These are phyloP conservation scores for Cremastinae sp. DNA, from an alignment of 2,888 invertebrate species.

Conservation along the genomic window DNA sequence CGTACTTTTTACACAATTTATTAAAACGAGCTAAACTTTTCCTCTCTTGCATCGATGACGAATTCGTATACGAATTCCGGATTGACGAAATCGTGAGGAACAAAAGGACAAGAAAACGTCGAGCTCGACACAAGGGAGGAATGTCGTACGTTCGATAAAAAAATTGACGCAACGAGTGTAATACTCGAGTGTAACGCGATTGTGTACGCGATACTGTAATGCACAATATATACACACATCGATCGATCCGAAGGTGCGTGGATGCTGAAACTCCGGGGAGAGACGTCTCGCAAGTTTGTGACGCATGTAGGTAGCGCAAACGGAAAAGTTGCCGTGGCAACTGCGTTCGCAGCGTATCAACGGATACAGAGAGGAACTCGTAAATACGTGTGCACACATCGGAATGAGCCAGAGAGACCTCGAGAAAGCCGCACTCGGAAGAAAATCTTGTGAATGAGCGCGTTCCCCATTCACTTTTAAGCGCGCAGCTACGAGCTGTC, in stretches of 20 bases:
- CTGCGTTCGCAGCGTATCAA: slow-evolving; percentile 38
- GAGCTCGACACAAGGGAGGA: too few species aligned
- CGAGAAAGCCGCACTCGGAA: slow-evolving; percentile 66
- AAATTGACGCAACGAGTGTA: too few species aligned
- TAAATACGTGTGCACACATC: slow-evolving; percentile 38
- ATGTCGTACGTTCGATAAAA: too few species aligned
- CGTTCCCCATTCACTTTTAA: slow-evolving; percentile 79
- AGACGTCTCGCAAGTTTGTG: slow-evolving; percentile 36
- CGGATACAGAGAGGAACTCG: slow-evolving; percentile 19
- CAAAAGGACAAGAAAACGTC: too few species aligned
- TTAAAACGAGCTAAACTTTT: too few species aligned
- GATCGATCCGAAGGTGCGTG: slow-evolving; percentile 51
- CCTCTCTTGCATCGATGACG: too few species aligned
- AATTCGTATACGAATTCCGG: too few species aligned
- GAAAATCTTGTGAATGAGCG: slow-evolving; percentile 78
- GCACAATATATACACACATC: too few species aligned
- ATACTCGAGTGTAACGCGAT: too few species aligned
- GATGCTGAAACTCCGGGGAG: slow-evolving; percentile 43
- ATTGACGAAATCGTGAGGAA: too few species aligned
- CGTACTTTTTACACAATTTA: too few species aligned
- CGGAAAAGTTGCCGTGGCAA: slow-evolving; percentile 47
- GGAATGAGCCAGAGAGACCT: slow-evolving; percentile 51
- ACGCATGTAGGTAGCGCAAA: slow-evolving; percentile 45
- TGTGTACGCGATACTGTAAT: slow-evolving; percentile 24
- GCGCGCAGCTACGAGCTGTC: slow-evolving; percentile 63